phyloP scores from a whole-genome alignment of 2,113 vertebrate genomes.

The Tenrec ecaudatus region DNA sequence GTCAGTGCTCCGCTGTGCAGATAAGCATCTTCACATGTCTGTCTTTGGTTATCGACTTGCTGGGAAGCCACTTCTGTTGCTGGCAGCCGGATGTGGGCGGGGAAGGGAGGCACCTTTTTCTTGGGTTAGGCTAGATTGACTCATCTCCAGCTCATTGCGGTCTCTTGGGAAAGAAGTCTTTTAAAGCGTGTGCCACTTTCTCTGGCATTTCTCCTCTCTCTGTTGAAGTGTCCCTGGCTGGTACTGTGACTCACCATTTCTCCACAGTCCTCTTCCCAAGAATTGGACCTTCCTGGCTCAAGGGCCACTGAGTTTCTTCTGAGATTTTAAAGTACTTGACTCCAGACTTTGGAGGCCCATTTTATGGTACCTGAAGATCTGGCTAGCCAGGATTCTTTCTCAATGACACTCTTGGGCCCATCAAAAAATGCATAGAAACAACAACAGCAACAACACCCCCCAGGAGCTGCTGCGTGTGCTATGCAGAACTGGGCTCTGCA shows the following conservation, averaged over 20 bases:
- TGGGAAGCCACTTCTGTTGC: not conserved
- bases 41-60: too few species aligned
- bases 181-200: too few species aligned
- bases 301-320: not conserved
- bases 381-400: too few species aligned
- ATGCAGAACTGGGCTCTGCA: too few species aligned
- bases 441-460: too few species aligned
- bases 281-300: not conserved
- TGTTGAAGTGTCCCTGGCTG: not conserved
- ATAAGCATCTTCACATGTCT: not conserved
- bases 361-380: fast-evolving
- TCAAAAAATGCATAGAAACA: too few species aligned
- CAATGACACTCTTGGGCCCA: fast-evolving
- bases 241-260: not conserved
- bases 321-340: not conserved
- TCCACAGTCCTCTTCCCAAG: not conserved
- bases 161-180: not conserved
- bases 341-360: too few species aligned
- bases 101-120: not conserved
- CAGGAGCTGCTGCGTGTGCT: too few species aligned
- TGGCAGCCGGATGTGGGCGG: not conserved
- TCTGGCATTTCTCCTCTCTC: fast-evolving
- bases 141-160: not conserved
- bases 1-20: too few species aligned
- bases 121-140: too few species aligned